Percentiles rank a stretch among this genome's conserved stretches.
Conservation (phyloP, 2,888 invertebrate species). For the Entomobrya multifasciata region DNA sequence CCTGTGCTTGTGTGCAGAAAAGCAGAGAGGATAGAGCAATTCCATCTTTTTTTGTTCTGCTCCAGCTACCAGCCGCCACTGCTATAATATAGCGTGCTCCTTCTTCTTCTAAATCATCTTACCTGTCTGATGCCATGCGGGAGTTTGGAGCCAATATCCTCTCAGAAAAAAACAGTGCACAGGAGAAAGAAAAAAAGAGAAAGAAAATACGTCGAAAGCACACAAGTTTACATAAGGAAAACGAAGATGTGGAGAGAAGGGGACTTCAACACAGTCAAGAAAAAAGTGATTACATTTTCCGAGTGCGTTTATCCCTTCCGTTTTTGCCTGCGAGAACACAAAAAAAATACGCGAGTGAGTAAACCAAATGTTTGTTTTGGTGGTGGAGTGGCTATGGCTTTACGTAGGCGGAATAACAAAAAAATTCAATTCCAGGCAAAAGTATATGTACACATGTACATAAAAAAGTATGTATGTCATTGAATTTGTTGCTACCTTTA, state of each 20-base stretch:
- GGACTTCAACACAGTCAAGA: not conserved
- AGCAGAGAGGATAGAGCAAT: not conserved
- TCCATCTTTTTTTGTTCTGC: not conserved
- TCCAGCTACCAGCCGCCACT: not conserved
- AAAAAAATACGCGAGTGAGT: not conserved
- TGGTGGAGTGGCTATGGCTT: too few relatives aligned
- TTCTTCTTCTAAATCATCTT: slow-evolving; percentile 46
- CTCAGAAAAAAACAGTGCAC: too few relatives aligned
- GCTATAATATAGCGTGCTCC: too few relatives aligned
- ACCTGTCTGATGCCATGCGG: slow-evolving; percentile 46
- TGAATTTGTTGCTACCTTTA: too few relatives aligned
- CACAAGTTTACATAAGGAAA: not conserved
- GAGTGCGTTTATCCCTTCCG: not conserved
- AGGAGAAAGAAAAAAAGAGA: not conserved
- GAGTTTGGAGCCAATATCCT: slow-evolving; percentile 31
- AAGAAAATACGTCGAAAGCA: too few relatives aligned
- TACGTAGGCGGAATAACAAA: too few relatives aligned
- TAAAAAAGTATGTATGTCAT: too few relatives aligned
- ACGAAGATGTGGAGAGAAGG: not conserved
- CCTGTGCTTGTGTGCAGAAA: not conserved
- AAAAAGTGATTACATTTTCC: slow-evolving; percentile 25
- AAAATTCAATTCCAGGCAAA: too few relatives aligned
- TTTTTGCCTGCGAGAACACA: not conserved
- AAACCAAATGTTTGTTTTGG: not conserved
- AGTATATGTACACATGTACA: too few relatives aligned